Percentiles rank a stretch among this genome's conserved stretches.
phyloP scores from a whole-genome alignment of 2,888 invertebrate genomes.

The Plebejus anna region DNA sequence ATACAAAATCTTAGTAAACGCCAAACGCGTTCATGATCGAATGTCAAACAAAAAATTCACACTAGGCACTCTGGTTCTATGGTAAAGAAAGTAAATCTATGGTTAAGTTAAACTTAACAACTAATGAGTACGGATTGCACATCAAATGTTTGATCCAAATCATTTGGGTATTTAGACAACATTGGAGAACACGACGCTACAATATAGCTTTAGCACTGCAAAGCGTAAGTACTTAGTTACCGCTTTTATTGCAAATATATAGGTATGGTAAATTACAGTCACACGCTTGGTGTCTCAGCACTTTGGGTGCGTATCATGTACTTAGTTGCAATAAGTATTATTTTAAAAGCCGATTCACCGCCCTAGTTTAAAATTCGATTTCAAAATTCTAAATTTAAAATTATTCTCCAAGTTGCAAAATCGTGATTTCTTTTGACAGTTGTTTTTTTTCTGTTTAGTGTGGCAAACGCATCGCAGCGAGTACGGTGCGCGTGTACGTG shows the following conservation, averaged over 20 bases:
- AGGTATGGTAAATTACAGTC: neutral
- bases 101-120: neutral
- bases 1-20: too few relatives aligned
- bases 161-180: neutral
- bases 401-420: too few relatives aligned
- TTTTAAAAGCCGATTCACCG: neutral
- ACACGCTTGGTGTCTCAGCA: slow-evolving; percentile 8
- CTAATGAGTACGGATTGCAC: neutral
- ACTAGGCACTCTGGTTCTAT: too few relatives aligned
- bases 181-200: neutral
- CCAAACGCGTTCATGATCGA: too few relatives aligned
- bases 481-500: slow-evolving; percentile 43
- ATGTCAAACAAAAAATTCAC: too few relatives aligned
- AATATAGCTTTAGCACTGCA: slow-evolving; percentile 14
- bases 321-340: neutral
- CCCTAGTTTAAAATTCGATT: too few relatives aligned
- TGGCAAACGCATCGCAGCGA: slow-evolving; percentile 38
- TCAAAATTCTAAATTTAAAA: too few relatives aligned
- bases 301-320: neutral
- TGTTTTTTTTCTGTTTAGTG: slow-evolving; percentile 43
- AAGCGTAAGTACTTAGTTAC: neutral
- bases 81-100: too few relatives aligned
- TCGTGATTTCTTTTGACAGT: too few relatives aligned
- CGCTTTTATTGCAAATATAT: slow-evolving; percentile 23
- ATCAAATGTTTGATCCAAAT: neutral